Evolutionary conservation across 2,888 invertebrate species (phyloP).

Genomic region (Drosophila birchii): DNA sequence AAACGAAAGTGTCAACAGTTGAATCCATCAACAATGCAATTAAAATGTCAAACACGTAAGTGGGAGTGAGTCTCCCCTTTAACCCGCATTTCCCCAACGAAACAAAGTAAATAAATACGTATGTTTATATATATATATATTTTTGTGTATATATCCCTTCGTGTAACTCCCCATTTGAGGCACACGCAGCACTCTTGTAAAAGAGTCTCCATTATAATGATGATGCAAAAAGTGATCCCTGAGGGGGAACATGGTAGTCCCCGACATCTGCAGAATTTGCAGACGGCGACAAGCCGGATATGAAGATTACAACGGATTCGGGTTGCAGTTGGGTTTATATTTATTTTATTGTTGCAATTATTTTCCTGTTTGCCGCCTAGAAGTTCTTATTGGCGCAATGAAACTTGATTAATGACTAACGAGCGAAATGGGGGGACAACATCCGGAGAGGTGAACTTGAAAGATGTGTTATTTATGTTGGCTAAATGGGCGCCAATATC

Average conservation of each 20-base stretch:
- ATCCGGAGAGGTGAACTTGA: slow-evolving; percentile 31
- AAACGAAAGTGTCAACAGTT: slow-evolving; percentile 73
- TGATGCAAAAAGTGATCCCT: slow-evolving; percentile 55
- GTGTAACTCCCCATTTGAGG: slow-evolving; percentile 7
- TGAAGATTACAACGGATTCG: slow-evolving; percentile 64
- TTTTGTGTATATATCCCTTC: not conserved
- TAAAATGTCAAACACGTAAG: slow-evolving; percentile 66
- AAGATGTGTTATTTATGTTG: slow-evolving; percentile 23
- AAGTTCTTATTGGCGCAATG: slow-evolving; percentile 43
- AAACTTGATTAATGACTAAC: slow-evolving; percentile 56
- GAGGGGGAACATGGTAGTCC: slow-evolving; percentile 12
- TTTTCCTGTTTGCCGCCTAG: slow-evolving; percentile 56
- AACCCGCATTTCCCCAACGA: not conserved
- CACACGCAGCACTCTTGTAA: slow-evolving; percentile 12
- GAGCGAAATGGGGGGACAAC: slow-evolving; percentile 38
- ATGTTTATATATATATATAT: not conserved
- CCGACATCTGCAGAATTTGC: slow-evolving; percentile 11
- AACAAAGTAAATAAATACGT: slow-evolving; percentile 1
- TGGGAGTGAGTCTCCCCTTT: slow-evolving; percentile 12
- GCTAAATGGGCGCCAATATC: slow-evolving; percentile 11
- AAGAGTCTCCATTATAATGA: slow-evolving; percentile 57
- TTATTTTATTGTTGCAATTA: slow-evolving; percentile 75
- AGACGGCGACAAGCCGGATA: slow-evolving; percentile 57
- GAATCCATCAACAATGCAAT: slow-evolving; percentile 74
- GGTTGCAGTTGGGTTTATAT: slow-evolving; percentile 52